These are phyloP conservation scores for Morpho helenor DNA, from an alignment of 2,888 invertebrate genomes.

Conservation along the genomic window DNA sequence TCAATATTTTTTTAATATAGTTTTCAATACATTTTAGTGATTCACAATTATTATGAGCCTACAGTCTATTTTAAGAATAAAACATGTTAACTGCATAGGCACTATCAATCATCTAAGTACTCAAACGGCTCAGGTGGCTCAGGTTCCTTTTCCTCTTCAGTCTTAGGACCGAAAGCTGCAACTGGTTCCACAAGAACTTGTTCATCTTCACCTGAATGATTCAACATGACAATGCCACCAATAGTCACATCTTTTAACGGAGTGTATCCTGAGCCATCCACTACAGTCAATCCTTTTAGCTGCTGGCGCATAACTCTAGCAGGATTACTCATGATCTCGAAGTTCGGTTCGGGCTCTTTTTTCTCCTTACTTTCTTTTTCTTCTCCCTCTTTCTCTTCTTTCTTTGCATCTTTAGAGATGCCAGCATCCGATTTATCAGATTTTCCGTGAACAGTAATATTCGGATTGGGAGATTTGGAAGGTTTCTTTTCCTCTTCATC, in stretches of 20 bases:
- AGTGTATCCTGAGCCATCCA: constrained; percentile 88
- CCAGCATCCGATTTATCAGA: constrained; percentile 55
- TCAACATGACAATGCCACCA: constrained; percentile 97
- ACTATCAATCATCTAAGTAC: constrained; percentile 89
- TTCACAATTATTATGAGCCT: constrained; percentile 39
- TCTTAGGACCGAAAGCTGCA: constrained; percentile 92
- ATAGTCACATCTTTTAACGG: constrained; percentile 95
- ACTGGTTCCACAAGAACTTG: constrained; percentile 96
- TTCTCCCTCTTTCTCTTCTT: constrained; percentile 73
- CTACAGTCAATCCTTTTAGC: constrained; percentile 86
- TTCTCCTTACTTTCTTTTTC: constrained; percentile 69
- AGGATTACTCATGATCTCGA: constrained; percentile 96
- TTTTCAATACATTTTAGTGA: constrained; percentile 51
- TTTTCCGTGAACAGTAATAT: constrained; percentile 71
- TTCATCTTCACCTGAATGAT: constrained; percentile 88
- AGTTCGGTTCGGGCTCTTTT: constrained; percentile 95
- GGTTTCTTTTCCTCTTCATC: constrained; percentile 82
- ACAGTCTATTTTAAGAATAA: constrained; percentile 35
- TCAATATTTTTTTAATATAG: constrained; percentile 46
- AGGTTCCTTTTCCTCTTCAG: constrained; percentile 97
- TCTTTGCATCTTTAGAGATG: constrained; percentile 71
- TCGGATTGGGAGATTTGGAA: constrained; percentile 69
- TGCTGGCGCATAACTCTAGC: constrained; percentile 97
- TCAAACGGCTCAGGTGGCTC: constrained; percentile 99
- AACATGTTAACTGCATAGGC: constrained; percentile 39